These are phyloP conservation scores for Dolichomitus sp. DNA, from an alignment of 2,888 invertebrate species.

Conservation along the genomic window DNA sequence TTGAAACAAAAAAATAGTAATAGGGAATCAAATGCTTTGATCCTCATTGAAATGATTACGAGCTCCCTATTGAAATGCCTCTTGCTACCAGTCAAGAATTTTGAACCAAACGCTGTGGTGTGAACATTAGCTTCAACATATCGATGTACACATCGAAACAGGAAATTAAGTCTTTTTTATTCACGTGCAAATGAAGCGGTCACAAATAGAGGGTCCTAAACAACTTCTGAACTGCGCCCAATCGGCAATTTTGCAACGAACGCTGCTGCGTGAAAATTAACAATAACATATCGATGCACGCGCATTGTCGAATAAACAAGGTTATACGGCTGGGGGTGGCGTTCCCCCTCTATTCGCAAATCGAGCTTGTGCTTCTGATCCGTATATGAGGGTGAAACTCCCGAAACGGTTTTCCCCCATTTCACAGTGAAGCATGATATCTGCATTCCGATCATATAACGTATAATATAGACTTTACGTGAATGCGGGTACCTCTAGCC, in stretches of 20 bases:
- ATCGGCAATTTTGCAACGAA: constrained; percentile 3
- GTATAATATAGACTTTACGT: neutral
- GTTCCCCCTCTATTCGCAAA: neutral
- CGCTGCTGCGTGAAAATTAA: neutral
- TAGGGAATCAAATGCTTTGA: too few relatives aligned
- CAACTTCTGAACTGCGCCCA: neutral
- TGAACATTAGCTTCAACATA: neutral
- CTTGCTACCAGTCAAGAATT: neutral
- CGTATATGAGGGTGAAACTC: neutral
- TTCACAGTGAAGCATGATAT: constrained; percentile 15
- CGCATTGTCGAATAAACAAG: constrained; percentile 25
- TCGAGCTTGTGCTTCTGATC: neutral
- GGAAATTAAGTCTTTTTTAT: constrained; percentile 5
- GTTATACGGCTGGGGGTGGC: constrained; percentile 11
- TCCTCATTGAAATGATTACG: too few relatives aligned
- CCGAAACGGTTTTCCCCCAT: constrained; percentile 8
- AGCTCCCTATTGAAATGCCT: too few relatives aligned
- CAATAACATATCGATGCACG: constrained; percentile 12
- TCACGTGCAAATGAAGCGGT: neutral
- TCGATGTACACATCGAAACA: neutral
- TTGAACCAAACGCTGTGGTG: neutral
- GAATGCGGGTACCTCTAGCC: constrained; percentile 24
- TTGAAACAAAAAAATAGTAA: too few relatives aligned
- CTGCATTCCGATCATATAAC: constrained; percentile 7
- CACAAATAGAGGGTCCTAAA: neutral